Conservation (phyloP, 2,888 invertebrate genomes). For the Nephrotoma appendiculata region DNA sequence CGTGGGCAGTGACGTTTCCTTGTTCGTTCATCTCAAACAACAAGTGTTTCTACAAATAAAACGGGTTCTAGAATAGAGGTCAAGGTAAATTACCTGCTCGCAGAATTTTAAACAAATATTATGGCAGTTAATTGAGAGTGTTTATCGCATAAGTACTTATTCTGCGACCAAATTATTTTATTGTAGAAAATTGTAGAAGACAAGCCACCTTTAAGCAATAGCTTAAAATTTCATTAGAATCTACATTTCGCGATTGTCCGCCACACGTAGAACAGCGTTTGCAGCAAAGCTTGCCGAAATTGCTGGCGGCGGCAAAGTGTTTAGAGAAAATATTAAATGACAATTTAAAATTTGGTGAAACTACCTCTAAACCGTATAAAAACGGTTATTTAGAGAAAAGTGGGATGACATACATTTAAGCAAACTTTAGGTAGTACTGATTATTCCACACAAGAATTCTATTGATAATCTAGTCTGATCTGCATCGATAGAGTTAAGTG, state of each 20-base stretch:
- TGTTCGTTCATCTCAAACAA: slow-evolving; percentile 24
- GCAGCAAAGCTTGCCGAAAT: slow-evolving; percentile 29
- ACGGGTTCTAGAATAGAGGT: no score
- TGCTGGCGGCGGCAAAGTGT: no score
- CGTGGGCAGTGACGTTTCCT: slow-evolving; percentile 26
- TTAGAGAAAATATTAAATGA: no score
- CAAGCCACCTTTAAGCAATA: slow-evolving; percentile 38
- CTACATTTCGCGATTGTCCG: slow-evolving; percentile 26
- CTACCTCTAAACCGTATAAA: no score
- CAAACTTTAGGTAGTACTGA: no score
- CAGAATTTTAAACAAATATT: slow-evolving; percentile 45
- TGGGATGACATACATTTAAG: no score
- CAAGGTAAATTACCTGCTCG: slow-evolving; percentile 36
- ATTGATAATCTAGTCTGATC: no score
- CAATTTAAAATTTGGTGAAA: no score
- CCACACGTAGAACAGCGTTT: slow-evolving; percentile 28
- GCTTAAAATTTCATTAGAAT: slow-evolving; percentile 33
- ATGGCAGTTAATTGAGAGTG: slow-evolving; percentile 77
- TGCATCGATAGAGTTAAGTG: no score
- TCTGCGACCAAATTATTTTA: slow-evolving; percentile 45
- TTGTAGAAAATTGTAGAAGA: slow-evolving; percentile 28
- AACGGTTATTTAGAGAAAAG: no score
- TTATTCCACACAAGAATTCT: no score
- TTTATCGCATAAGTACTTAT: slow-evolving; percentile 57
- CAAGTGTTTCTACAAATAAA: no score